Conservation (phyloP, 2,888 invertebrate species). For the Drosophila sordidula region DNA sequence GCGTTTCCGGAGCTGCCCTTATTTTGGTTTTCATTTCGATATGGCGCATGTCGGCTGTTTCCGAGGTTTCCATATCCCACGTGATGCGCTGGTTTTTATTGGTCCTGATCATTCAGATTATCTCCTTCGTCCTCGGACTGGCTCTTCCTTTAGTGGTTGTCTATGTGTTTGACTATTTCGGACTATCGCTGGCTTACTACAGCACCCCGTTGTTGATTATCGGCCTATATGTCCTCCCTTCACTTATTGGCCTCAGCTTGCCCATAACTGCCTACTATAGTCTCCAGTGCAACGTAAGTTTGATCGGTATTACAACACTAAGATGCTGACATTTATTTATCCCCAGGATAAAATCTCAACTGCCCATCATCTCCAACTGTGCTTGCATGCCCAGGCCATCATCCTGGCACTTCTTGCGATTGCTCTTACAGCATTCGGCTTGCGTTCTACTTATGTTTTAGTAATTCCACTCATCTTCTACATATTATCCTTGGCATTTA, state of each 20-base stretch:
- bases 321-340: too few species aligned
- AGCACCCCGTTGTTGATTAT: slow-evolving; percentile 86
- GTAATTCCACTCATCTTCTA: slow-evolving; percentile 79
- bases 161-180: slow-evolving; percentile 81
- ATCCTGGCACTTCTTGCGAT: slow-evolving; percentile 66
- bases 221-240: slow-evolving; percentile 81
- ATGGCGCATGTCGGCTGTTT: slow-evolving; percentile 69
- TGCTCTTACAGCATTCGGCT: slow-evolving; percentile 56
- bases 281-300: slow-evolving; percentile 74
- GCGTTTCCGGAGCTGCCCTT: slow-evolving; percentile 82
- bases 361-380: slow-evolving; percentile 75
- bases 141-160: slow-evolving; percentile 80
- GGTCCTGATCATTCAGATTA: slow-evolving; percentile 46
- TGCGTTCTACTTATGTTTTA: slow-evolving; percentile 78
- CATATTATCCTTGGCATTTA: slow-evolving; percentile 64
- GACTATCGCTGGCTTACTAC: slow-evolving; percentile 87
- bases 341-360: slow-evolving; percentile 72
- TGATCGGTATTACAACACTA: too few species aligned
- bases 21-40: slow-evolving; percentile 71
- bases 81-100: slow-evolving; percentile 60
- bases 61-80: slow-evolving; percentile 56
- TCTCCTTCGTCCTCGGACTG: slow-evolving; percentile 78
- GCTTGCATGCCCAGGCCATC: slow-evolving; percentile 79
- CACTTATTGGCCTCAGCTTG: slow-evolving; percentile 76
- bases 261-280: slow-evolving; percentile 75